Evolutionary conservation across 1,140 invertebrate genomes (phyloP).

Genomic region (Papilio dardanus): DNA sequence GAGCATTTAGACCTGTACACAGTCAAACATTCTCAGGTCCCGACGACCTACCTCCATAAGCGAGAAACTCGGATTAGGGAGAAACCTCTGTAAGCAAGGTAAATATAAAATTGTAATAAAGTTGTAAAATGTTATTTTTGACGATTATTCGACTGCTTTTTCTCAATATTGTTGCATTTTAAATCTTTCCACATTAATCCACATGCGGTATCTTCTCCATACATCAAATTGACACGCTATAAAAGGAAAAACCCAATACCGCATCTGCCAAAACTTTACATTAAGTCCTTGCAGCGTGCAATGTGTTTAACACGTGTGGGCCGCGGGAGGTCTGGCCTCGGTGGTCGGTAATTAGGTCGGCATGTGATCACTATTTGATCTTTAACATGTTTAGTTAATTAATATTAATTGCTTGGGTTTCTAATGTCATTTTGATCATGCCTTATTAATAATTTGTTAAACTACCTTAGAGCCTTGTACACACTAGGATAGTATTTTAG

Average conservation of each 20-base stretch:
- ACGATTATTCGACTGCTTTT: neutral
- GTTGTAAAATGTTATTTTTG: neutral
- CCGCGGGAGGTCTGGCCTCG: slow-evolving; percentile 3
- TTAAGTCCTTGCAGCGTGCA: neutral
- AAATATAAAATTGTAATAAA: too few species aligned
- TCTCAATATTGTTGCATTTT: neutral
- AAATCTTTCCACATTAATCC: neutral
- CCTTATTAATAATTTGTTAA: too few species aligned
- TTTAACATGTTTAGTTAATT: neutral
- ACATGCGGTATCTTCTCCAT: neutral
- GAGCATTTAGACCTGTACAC: neutral
- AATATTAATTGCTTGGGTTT: too few species aligned
- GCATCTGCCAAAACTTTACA: neutral
- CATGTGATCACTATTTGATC: neutral
- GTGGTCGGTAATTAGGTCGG: neutral
- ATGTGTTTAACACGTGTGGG: slow-evolving; percentile 10
- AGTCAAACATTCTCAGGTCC: too few species aligned
- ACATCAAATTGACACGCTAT: neutral
- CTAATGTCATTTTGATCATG: neutral
- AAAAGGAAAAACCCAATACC: neutral
- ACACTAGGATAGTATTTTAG: too few species aligned
- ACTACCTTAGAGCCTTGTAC: too few species aligned
- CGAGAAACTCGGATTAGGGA: too few species aligned
- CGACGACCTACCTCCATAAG: too few species aligned
- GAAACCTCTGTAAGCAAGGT: too few species aligned